Conservation (phyloP, 2,888 invertebrate species). For the Coremacera marginata region DNA sequence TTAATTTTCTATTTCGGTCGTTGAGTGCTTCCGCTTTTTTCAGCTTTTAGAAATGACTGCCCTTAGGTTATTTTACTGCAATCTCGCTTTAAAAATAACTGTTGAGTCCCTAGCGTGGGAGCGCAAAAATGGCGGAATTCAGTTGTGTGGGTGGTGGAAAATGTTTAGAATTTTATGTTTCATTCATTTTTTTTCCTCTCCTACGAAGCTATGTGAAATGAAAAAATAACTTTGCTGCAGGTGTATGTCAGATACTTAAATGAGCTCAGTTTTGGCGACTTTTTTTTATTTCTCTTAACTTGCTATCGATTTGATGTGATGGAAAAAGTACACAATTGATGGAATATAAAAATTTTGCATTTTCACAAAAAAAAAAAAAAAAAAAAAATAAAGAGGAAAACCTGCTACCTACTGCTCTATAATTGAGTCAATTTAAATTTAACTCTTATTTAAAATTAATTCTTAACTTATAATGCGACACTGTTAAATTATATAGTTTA, state of each 20-base stretch:
- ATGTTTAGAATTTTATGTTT: not conserved
- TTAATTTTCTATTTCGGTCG: constrained; percentile 28
- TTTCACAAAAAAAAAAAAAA: no score
- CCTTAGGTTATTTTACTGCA: constrained; percentile 18
- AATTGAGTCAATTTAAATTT: no score
- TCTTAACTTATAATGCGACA: no score
- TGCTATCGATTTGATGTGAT: no score
- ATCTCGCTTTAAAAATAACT: constrained; percentile 25
- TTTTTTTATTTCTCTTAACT: no score
- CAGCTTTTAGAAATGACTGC: constrained; percentile 15
- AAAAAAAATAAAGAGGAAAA: no score
- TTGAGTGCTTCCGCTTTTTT: constrained; percentile 35
- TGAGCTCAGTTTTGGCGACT: not conserved
- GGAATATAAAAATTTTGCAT: no score
- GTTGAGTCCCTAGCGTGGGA: not conserved
- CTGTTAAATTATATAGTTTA: no score
- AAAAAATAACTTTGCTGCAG: constrained; percentile 67
- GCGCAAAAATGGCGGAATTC: not conserved
- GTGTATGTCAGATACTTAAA: constrained; percentile 46
- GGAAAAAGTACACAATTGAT: no score
- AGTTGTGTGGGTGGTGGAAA: not conserved
- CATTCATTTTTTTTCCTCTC: not conserved
- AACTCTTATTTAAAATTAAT: no score
- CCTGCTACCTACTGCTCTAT: no score
- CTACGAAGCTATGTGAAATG: constrained; percentile 53